These are phyloP conservation scores for Montipora sp. DNA, from an alignment of 64 coral and sea anemone genomes.

Conservation along the genomic window DNA sequence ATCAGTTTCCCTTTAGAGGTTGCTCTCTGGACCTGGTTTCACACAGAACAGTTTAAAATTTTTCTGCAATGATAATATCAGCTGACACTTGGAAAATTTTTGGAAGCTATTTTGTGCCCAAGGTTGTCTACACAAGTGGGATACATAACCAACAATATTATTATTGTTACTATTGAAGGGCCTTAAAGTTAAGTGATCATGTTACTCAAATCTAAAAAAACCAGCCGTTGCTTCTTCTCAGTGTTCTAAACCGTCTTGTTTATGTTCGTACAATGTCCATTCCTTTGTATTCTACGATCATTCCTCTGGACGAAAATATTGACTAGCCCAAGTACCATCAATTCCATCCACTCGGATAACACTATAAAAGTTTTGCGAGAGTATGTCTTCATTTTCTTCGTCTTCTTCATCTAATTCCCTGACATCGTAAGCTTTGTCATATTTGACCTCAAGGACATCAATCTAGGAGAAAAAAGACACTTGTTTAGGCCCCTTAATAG, in stretches of 20 bases:
- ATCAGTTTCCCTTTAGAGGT: too few species aligned
- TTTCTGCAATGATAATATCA: not conserved
- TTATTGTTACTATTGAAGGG: not conserved
- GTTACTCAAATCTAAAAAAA: not conserved
- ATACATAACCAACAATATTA: not conserved
- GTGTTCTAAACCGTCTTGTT: not conserved
- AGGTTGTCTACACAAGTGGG: not conserved
- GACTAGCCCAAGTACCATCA: constrained; percentile 81
- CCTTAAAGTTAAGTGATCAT: not conserved
- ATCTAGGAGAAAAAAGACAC: constrained; percentile 53
- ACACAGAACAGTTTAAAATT: too few species aligned
- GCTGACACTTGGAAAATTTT: not conserved
- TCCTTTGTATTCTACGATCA: not conserved
- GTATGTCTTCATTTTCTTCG: constrained; percentile 57
- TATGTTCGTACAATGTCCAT: not conserved
- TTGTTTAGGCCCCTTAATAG: too few species aligned
- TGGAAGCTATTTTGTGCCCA: not conserved
- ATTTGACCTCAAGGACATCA: constrained; percentile 92
- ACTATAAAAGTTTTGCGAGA: constrained; percentile 78
- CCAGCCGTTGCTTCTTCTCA: not conserved
- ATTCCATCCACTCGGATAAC: constrained; percentile 83
- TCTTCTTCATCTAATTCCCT: constrained; percentile 62
- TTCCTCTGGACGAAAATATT: constrained; percentile 91
- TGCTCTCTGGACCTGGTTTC: not conserved
- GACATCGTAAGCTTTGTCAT: constrained; percentile 88